Conservation (phyloP, 2,888 invertebrate species). For the Eumerus sabulonum region DNA sequence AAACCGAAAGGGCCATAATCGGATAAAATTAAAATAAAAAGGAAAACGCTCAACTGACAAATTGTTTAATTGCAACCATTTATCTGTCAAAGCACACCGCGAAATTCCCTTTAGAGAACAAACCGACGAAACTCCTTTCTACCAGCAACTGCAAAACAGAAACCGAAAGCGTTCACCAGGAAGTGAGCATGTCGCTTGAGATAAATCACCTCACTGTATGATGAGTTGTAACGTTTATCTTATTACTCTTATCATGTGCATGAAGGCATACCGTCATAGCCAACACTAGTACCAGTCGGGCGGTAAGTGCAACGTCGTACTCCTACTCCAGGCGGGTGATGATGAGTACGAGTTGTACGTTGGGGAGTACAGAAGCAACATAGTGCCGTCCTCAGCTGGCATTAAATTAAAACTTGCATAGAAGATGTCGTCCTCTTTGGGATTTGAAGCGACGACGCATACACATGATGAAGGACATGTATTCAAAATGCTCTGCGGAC, state of each 20-base stretch:
- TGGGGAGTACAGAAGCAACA: conserved; percentile 15
- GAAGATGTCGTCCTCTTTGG: conserved; percentile 59
- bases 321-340: neutral
- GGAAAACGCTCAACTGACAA: conserved; percentile 23
- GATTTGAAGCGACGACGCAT: conserved; percentile 3
- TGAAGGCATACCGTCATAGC: conserved; percentile 29
- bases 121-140: conserved; percentile 6
- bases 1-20: neutral
- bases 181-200: conserved; percentile 5
- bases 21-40: neutral
- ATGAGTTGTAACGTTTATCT: conserved; percentile 31
- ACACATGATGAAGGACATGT: conserved; percentile 8
- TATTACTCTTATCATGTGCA: conserved; percentile 48
- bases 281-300: neutral
- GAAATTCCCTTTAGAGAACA: conserved; percentile 7
- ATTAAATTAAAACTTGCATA: conserved; percentile 61
- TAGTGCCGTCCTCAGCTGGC: conserved; percentile 40
- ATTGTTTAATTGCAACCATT: conserved; percentile 48
- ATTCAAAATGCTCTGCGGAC: conserved; percentile 10
- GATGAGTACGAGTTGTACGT: neutral
- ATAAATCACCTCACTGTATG: neutral
- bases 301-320: conserved; percentile 3
- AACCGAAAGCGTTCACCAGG: conserved; percentile 29
- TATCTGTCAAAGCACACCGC: conserved; percentile 17
- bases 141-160: neutral